Percentiles rank a stretch among this genome's conserved stretches.
These are phyloP conservation scores for Morus bassanus DNA, from an alignment of 2,797 vertebrate genomes.

Conservation along the genomic window DNA sequence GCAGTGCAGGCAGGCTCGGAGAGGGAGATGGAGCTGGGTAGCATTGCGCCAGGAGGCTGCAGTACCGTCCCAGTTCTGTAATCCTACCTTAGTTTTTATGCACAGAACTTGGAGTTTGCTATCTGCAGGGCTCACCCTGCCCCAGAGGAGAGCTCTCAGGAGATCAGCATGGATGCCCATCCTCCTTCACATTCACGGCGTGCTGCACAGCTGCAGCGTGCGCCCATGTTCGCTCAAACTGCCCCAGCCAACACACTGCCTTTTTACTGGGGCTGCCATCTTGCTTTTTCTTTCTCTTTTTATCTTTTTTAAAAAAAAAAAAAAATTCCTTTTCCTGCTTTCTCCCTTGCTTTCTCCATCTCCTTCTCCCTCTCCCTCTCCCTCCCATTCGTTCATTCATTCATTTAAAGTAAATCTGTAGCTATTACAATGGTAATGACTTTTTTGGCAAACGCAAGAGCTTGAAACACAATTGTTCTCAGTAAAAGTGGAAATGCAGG, in stretches of 20 bases:
- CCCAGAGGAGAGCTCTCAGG: neutral
- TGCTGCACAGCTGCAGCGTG: too few species aligned
- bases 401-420: neutral
- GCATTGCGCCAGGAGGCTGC: too few species aligned
- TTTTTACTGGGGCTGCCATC: neutral
- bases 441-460: neutral
- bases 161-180: neutral
- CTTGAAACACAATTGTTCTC: neutral
- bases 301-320: too few species aligned
- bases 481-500: neutral
- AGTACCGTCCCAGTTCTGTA: neutral
- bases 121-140: neutral
- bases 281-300: neutral
- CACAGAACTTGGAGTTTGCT: neutral
- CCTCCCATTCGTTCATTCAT: neutral
- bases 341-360: neutral
- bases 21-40: neutral
- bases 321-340: neutral
- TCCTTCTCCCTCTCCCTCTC: neutral
- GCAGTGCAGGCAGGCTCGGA: rapidly evolving
- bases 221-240: rapidly evolving
- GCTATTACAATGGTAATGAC: neutral
- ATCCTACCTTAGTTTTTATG: too few species aligned
- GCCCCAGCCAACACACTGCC: too few species aligned
- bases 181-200: neutral